Percentiles rank a stretch among this genome's conserved stretches.
These are phyloP conservation scores for Falcunculus frontatus DNA, from an alignment of 2,113 vertebrate species.

Conservation along the genomic window DNA sequence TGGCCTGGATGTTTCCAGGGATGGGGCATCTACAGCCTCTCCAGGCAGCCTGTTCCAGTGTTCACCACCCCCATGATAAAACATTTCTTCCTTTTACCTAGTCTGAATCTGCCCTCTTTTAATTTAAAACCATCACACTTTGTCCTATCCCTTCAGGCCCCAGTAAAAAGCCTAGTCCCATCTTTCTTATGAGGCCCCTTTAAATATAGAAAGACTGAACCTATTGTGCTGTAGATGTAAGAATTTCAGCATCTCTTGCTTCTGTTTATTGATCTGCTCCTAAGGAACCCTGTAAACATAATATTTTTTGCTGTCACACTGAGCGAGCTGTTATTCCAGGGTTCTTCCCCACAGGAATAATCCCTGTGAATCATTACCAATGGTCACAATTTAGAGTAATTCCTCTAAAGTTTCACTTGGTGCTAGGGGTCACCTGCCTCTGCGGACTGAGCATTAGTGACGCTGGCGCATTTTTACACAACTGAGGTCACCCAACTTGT, in stretches of 20 bases:
- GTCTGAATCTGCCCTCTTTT: not conserved
- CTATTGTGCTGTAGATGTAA: not conserved
- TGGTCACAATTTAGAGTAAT: not conserved
- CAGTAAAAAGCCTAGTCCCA: not conserved
- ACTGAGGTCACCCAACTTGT: not conserved
- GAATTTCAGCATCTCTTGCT: not conserved
- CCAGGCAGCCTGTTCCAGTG: not conserved
- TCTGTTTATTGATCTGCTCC: not conserved
- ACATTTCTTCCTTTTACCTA: not conserved
- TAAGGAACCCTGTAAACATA: not conserved
- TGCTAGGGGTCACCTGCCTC: not conserved
- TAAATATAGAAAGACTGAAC: not conserved
- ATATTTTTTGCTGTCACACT: not conserved
- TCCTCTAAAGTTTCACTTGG: not conserved
- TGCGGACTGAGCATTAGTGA: not conserved
- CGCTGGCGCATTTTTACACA: rapidly evolving
- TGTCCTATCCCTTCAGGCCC: not conserved
- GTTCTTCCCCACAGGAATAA: not conserved
- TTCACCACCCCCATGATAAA: not conserved
- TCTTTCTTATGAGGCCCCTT: not conserved
- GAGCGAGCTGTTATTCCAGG: rapidly evolving
- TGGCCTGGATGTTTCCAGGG: not conserved
- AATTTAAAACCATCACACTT: not conserved
- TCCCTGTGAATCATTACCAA: not conserved
- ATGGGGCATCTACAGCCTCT: not conserved